These are phyloP conservation scores for Melanerpes formicivorus DNA, from an alignment of 2,113 vertebrate genomes.

Conservation along the genomic window DNA sequence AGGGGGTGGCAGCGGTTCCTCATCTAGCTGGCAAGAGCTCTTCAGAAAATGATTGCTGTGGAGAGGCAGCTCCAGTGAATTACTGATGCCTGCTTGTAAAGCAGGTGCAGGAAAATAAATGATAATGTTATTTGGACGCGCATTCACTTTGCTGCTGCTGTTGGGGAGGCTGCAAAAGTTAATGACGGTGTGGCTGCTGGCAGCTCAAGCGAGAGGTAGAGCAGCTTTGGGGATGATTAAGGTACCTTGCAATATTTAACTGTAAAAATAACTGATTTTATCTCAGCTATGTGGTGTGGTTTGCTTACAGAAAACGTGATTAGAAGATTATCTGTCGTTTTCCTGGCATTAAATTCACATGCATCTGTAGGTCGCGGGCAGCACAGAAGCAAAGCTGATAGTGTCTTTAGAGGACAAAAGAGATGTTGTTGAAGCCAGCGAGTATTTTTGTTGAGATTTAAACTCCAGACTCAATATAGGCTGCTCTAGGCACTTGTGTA, in stretches of 20 bases:
- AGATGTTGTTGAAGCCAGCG: neutral
- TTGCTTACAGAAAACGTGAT: neutral
- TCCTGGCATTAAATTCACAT: neutral
- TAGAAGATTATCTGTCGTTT: neutral
- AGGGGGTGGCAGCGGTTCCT: neutral
- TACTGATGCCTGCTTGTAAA: neutral
- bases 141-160: neutral
- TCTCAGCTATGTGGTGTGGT: neutral
- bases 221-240: neutral
- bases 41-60: neutral
- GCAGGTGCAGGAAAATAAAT: conserved; percentile 49
- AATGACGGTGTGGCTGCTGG: neutral
- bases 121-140: neutral
- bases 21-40: neutral
- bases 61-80: neutral
- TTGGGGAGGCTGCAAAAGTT: conserved; percentile 28
- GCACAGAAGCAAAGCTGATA: neutral
- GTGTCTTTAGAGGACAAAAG: neutral
- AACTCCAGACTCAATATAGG: neutral
- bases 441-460: neutral
- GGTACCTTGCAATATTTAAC: neutral
- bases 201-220: neutral
- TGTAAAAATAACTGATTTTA: neutral
- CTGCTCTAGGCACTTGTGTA: neutral
- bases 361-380: accelerated